These are phyloP conservation scores for Indicator indicator DNA, from an alignment of 2,113 vertebrate genomes.

Conservation along the genomic window DNA sequence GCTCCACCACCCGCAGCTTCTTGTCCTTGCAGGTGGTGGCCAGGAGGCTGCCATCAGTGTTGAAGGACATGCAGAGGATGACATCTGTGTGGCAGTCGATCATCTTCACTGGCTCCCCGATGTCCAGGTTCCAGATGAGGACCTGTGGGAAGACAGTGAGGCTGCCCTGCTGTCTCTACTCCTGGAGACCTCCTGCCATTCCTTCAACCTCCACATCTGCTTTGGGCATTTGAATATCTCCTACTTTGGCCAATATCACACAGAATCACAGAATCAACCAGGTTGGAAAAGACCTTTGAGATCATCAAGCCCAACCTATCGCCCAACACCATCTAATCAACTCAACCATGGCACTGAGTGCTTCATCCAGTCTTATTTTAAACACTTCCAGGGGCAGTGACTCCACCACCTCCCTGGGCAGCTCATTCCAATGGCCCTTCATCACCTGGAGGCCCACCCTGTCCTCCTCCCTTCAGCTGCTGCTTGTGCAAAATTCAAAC, in stretches of 20 bases:
- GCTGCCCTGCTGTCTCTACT: background rate
- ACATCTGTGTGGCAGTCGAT: slow-evolving; percentile 96
- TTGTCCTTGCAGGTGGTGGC: slow-evolving; percentile 97
- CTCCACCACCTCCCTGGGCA: no score
- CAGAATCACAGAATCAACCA: no score
- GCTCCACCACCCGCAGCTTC: slow-evolving; percentile 91
- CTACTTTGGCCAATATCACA: fast-evolving
- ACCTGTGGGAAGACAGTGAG: slow-evolving; percentile 73
- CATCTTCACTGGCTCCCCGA: slow-evolving; percentile 96
- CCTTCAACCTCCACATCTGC: background rate
- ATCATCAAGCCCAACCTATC: no score
- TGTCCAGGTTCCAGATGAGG: slow-evolving; percentile 97
- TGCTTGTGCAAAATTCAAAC: background rate
- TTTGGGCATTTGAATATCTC: background rate
- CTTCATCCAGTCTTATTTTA: no score
- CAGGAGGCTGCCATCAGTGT: slow-evolving; percentile 92
- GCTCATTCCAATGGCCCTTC: no score
- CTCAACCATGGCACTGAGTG: no score
- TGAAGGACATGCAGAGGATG: slow-evolving; percentile 97
- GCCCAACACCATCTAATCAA: no score
- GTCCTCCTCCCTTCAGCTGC: background rate
- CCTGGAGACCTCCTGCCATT: background rate
- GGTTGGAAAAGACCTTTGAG: no score
- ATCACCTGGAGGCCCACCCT: background rate
- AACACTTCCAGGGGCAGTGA: no score